Evolutionary conservation across 2,113 vertebrate species (phyloP).

Genomic region (Protomyctophum bolini): DNA sequence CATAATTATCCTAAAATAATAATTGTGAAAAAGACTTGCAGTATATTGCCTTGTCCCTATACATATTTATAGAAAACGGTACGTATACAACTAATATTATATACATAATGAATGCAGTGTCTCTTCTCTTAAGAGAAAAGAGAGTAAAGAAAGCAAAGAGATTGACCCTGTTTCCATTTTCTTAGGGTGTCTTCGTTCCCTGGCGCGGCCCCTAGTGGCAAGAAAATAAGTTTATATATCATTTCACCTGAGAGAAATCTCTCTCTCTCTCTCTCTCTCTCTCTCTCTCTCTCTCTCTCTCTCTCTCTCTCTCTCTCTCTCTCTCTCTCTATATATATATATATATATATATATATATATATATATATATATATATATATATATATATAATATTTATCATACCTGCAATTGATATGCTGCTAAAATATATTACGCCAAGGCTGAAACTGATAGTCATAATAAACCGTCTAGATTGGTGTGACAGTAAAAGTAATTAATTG

Average conservation of each 20-base stretch:
- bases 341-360: too few relatives aligned
- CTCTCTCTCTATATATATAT: too few relatives aligned
- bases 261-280: slow-evolving; percentile 2
- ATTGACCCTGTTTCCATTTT: neutral
- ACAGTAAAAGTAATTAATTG: too few relatives aligned
- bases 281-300: neutral
- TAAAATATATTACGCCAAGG: too few relatives aligned
- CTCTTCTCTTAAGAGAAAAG: slow-evolving; percentile 68
- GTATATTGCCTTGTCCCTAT: neutral
- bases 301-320: too few relatives aligned
- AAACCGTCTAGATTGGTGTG: too few relatives aligned
- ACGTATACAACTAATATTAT: neutral
- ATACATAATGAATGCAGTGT: neutral
- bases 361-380: too few relatives aligned
- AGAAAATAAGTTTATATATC: slow-evolving; percentile 35
- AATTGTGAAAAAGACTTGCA: neutral
- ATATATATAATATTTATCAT: too few relatives aligned
- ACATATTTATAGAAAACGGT: neutral
- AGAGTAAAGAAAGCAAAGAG: neutral
- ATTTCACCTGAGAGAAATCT: slow-evolving; percentile 4
- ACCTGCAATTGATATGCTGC: too few relatives aligned
- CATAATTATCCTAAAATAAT: neutral
- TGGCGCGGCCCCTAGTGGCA: slow-evolving; percentile 80
- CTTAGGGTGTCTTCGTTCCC: slow-evolving; percentile 45
- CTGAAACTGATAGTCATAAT: too few relatives aligned